These are phyloP conservation scores for Lepidothrix coronata DNA, from an alignment of 2,113 vertebrate species.

Conservation along the genomic window DNA sequence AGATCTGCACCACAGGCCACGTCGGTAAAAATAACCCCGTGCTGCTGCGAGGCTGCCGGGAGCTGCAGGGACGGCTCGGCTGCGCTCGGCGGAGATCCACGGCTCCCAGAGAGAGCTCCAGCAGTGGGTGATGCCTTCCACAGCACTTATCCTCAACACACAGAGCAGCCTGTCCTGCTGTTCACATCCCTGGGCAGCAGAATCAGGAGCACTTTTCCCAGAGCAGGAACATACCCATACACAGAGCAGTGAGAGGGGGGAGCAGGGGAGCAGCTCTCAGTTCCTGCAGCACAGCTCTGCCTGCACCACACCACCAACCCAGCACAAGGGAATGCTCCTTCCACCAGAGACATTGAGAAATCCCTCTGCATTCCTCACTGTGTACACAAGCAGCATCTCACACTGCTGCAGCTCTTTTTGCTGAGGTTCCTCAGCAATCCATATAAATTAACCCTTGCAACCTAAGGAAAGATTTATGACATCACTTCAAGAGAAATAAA, in stretches of 20 bases:
- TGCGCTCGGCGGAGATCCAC: not conserved
- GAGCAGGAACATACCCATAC: fast-evolving
- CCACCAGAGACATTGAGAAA: not conserved
- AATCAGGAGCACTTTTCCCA: not conserved
- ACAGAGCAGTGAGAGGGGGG: fast-evolving
- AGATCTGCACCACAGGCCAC: not conserved
- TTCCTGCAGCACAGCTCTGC: not conserved
- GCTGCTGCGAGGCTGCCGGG: not conserved
- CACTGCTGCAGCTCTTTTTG: not conserved
- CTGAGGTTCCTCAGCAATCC: not conserved
- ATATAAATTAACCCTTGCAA: not conserved
- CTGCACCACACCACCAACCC: fast-evolving
- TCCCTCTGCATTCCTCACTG: not conserved
- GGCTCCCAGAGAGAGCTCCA: not conserved
- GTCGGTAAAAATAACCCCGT: not conserved
- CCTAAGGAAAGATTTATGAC: not conserved
- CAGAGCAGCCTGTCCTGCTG: not conserved
- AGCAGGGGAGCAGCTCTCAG: not conserved
- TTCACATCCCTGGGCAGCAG: not conserved
- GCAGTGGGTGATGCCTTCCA: not conserved
- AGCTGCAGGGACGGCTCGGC: fast-evolving
- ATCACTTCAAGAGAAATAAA: not conserved
- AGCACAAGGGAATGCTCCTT: not conserved
- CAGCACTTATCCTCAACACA: not conserved
- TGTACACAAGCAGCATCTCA: not conserved